Percentiles rank a stretch among this genome's conserved stretches.
phyloP scores from a whole-genome alignment of 2,888 invertebrate genomes.

The Drosophila suboccidentalis region DNA sequence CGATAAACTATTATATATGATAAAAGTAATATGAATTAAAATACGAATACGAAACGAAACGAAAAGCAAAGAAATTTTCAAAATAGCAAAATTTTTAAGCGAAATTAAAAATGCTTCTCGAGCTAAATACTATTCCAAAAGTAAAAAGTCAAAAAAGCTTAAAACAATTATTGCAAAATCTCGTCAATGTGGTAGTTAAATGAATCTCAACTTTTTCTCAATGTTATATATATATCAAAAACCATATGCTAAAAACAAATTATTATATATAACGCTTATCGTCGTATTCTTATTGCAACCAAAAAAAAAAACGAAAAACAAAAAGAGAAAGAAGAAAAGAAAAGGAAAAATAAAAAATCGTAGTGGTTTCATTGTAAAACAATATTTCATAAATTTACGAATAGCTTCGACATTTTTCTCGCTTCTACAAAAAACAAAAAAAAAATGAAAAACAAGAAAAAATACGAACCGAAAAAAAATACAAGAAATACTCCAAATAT shows the following conservation, averaged over 20 bases:
- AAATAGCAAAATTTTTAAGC: conserved; percentile 76
- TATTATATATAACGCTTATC: conserved; percentile 53
- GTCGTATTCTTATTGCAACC: conserved; percentile 53
- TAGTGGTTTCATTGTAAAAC: conserved; percentile 83
- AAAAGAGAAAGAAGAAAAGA: conserved; percentile 26
- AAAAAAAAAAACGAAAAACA: conserved; percentile 31
- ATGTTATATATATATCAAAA: conserved; percentile 63
- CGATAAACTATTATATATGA: conserved; percentile 26
- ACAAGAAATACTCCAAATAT: conserved; percentile 15
- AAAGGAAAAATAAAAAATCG: conserved; percentile 57
- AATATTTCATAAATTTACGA: conserved; percentile 71
- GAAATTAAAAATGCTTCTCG: conserved; percentile 57
- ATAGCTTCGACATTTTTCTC: conserved; percentile 68
- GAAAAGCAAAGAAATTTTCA: conserved; percentile 26
- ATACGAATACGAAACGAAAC: conserved; percentile 31
- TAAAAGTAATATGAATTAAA: conserved; percentile 28
- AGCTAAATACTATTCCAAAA: conserved; percentile 47
- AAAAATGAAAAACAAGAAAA: conserved; percentile 36
- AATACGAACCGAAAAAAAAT: conserved; percentile 20
- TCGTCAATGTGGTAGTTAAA: conserved; percentile 81
- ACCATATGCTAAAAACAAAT: conserved; percentile 55
- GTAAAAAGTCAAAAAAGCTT: conserved; percentile 48
- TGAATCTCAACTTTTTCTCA: conserved; percentile 80
- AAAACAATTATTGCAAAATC: conserved; percentile 66
- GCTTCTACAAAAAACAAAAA: conserved; percentile 50